These are phyloP conservation scores for Xanthostigma xanthostigma DNA, from an alignment of 2,888 invertebrate species.

Conservation along the genomic window DNA sequence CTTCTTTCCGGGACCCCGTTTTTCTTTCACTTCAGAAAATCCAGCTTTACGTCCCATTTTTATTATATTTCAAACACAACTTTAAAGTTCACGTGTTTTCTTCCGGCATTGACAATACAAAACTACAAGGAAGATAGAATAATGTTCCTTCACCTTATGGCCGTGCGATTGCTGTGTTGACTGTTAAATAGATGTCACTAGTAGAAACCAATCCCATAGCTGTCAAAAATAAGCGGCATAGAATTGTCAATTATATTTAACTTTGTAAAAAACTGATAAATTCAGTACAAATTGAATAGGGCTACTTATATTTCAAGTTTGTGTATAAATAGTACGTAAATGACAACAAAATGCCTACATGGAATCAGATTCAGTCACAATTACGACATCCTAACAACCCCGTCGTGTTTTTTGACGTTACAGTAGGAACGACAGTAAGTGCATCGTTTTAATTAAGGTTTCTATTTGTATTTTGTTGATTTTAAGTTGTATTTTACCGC, in stretches of 20 bases:
- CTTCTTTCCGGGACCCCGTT: slow-evolving; percentile 76
- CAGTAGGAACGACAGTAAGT: slow-evolving; percentile 82
- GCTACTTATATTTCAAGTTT: too few species aligned
- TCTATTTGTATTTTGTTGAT: slow-evolving; percentile 1
- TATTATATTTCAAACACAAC: neutral
- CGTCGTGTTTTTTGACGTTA: slow-evolving; percentile 95
- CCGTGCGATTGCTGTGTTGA: too few species aligned
- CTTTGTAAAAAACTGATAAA: too few species aligned
- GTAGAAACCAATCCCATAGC: too few species aligned
- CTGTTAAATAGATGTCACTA: too few species aligned
- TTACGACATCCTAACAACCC: slow-evolving; percentile 87
- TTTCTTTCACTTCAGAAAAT: slow-evolving; percentile 52
- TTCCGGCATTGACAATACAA: too few species aligned
- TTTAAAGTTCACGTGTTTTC: too few species aligned
- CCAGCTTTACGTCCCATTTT: slow-evolving; percentile 79
- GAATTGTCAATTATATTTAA: too few species aligned
- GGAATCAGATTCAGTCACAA: slow-evolving; percentile 88
- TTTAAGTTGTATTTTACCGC: slow-evolving; percentile 12
- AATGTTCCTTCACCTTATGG: too few species aligned
- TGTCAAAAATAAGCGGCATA: too few species aligned
- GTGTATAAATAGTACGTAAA: slow-evolving; percentile 1
- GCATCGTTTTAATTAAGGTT: neutral
- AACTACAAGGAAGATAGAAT: too few species aligned
- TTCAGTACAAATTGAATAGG: neutral
- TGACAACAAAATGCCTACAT: slow-evolving; percentile 61